Conservation (phyloP, 2,113 vertebrate species). For the Elachura formosa region DNA sequence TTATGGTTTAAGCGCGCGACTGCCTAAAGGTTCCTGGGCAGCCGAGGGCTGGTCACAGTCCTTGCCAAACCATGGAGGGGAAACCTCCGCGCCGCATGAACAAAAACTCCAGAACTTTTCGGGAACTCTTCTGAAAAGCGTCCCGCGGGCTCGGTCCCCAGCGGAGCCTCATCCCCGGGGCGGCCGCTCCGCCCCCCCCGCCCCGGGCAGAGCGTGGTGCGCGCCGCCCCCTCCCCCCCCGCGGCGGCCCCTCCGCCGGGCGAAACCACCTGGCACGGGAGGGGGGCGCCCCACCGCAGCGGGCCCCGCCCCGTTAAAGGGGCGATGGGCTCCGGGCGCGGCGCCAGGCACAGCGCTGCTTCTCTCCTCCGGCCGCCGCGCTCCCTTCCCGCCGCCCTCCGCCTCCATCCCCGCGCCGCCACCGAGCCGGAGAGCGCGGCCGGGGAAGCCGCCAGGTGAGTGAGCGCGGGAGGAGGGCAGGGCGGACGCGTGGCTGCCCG, state of each 20-base stretch:
- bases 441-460: neutral
- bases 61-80: neutral
- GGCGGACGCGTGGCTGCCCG: neutral
- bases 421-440: neutral
- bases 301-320: neutral
- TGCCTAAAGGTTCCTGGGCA: neutral
- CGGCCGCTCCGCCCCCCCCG: neutral
- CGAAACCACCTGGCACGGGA: slow-evolving; percentile 9
- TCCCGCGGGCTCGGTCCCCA: neutral
- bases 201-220: neutral
- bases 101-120: neutral
- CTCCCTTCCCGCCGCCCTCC: neutral
- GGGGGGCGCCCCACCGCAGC: neutral
- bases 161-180: accelerated
- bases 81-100: accelerated
- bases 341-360: accelerated
- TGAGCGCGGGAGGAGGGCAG: neutral
- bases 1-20: neutral
- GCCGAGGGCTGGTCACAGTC: too few species aligned
- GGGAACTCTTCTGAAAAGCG: accelerated
- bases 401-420: neutral
- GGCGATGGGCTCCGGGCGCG: neutral
- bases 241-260: neutral
- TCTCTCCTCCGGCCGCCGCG: accelerated
- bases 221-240: neutral